Conservation (phyloP, 2,113 vertebrate species). For the Ctenomys sociabilis region DNA sequence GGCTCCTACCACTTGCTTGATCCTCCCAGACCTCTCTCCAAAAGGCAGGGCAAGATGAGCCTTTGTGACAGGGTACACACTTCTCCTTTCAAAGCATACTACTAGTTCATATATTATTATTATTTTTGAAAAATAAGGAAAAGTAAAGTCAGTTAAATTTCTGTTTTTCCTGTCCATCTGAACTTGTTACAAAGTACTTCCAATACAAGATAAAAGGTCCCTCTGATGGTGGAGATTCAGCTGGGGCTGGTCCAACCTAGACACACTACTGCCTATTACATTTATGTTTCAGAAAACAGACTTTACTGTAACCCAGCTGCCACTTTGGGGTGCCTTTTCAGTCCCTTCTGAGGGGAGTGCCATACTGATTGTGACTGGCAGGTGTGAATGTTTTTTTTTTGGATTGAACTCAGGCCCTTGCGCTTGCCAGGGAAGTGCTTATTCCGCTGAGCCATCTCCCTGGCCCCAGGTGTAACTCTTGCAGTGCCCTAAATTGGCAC, state of each 20-base stretch:
- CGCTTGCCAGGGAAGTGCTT: no score
- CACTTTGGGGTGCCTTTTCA: neutral
- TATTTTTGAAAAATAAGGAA: constrained; percentile 20
- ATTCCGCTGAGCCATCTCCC: no score
- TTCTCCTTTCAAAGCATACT: constrained; percentile 32
- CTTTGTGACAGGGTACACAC: neutral
- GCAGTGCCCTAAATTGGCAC: neutral
- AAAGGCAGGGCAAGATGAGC: neutral
- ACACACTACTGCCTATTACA: neutral
- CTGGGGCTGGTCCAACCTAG: neutral
- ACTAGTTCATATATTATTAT: neutral
- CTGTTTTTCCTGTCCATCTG: constrained; percentile 50
- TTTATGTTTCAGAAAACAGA: neutral
- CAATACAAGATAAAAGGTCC: neutral
- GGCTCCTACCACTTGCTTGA: neutral
- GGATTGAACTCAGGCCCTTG: no score
- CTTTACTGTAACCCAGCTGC: neutral
- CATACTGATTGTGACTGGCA: neutral
- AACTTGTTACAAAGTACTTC: neutral
- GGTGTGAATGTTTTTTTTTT: no score
- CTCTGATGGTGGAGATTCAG: neutral
- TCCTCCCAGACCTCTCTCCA: neutral
- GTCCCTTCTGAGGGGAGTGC: neutral
- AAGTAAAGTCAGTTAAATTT: constrained; percentile 53
- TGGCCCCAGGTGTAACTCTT: no score